Evolutionary conservation across 1,140 invertebrate species (phyloP).

Genomic region (Cardiocondyla obscurior): DNA sequence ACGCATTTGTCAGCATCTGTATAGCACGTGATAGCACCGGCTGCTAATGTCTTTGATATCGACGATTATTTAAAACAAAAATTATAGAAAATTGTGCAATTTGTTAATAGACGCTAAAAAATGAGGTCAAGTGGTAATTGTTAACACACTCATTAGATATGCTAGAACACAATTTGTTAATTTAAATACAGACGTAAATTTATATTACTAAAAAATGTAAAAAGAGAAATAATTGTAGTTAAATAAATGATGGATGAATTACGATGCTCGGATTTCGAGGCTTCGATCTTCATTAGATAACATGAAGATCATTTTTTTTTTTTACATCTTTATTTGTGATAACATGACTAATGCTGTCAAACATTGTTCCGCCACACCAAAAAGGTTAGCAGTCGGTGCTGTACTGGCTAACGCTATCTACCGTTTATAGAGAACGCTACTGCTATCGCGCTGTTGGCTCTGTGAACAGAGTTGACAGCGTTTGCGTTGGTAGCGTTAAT

Average conservation of each 20-base stretch:
- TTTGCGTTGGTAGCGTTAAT: neutral
- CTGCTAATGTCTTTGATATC: no score
- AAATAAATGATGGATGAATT: no score
- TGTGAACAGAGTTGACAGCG: neutral
- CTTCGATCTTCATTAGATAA: no score
- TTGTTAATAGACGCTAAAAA: conserved; percentile 98
- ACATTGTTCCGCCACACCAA: no score
- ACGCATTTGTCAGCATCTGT: no score
- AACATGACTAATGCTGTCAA: no score
- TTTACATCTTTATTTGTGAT: no score
- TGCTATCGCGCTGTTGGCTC: neutral
- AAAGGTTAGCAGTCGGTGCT: no score
- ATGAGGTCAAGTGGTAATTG: conserved; percentile 98
- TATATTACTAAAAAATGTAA: neutral
- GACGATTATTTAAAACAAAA: conserved; percentile 97
- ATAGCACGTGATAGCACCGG: no score
- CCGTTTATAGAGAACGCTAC: neutral
- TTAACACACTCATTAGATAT: conserved; percentile 98
- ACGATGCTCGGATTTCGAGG: no score
- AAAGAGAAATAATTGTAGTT: conserved; percentile 1
- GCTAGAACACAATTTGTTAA: conserved; percentile 96
- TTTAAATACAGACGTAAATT: conserved; percentile 92
- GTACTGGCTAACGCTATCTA: no score
- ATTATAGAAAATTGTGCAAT: conserved; percentile 98
- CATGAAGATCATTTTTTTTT: no score